Percentiles rank a stretch among this genome's conserved stretches.
phyloP scores from a whole-genome alignment of 1,140 invertebrate genomes.

The Bombus confusus region DNA sequence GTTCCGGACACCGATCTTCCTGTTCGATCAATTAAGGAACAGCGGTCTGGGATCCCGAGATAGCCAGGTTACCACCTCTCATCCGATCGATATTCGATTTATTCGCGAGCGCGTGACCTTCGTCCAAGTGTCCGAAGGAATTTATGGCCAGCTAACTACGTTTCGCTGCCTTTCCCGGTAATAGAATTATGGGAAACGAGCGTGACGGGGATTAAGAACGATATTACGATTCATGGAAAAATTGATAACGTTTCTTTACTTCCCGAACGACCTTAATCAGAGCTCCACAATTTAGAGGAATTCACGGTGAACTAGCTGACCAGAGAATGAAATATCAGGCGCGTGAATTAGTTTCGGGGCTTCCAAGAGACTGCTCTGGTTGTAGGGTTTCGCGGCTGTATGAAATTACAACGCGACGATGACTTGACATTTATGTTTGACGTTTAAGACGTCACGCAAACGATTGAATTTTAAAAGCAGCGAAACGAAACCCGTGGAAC shows the following conservation, averaged over 20 bases:
- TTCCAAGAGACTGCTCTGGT: too few relatives aligned
- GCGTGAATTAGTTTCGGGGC: too few relatives aligned
- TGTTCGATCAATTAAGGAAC: slow-evolving; percentile 65
- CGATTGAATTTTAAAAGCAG: too few relatives aligned
- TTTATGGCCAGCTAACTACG: background rate
- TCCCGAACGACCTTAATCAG: too few relatives aligned
- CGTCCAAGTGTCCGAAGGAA: background rate
- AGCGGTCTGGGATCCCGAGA: slow-evolving; percentile 42
- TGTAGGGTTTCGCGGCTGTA: too few relatives aligned
- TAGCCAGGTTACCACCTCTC: slow-evolving; percentile 22
- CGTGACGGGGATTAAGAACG: background rate
- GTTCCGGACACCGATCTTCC: slow-evolving; percentile 45
- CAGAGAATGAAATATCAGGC: too few relatives aligned
- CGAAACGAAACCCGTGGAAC: too few relatives aligned
- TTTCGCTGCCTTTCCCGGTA: background rate
- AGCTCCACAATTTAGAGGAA: too few relatives aligned
- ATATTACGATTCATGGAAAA: background rate
- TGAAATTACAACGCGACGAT: too few relatives aligned
- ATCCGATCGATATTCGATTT: slow-evolving; percentile 52
- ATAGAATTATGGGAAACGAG: background rate
- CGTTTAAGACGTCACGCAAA: too few relatives aligned
- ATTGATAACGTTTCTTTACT: background rate
- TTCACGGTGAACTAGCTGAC: too few relatives aligned
- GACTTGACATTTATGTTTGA: too few relatives aligned
- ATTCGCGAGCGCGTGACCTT: slow-evolving; percentile 21